phyloP scores from a whole-genome alignment of 2,888 invertebrate genomes.

The Erannis defoliaria region DNA sequence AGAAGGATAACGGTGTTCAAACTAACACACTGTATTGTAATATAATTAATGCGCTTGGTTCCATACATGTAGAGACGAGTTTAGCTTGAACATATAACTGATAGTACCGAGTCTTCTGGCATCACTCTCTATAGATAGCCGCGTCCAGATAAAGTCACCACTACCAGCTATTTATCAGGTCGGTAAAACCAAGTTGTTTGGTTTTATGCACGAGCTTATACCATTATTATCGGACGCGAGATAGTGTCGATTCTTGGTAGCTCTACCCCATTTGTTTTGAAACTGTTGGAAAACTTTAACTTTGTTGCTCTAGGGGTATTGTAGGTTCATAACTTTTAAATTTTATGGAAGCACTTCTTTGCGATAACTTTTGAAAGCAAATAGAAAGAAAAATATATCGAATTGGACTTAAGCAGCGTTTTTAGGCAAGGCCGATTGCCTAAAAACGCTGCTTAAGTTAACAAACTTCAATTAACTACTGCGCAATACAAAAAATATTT shows the following conservation, averaged over 20 bases:
- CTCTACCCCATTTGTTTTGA: slow-evolving; percentile 12
- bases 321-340: slow-evolving; percentile 13
- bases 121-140: too few relatives aligned
- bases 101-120: too few relatives aligned
- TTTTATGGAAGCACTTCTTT: slow-evolving; percentile 12
- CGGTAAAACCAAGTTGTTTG: slow-evolving; percentile 22
- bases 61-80: too few relatives aligned
- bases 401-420: not conserved
- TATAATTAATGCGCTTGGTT: too few relatives aligned
- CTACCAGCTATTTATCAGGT: slow-evolving; percentile 20
- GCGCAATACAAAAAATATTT: too few relatives aligned
- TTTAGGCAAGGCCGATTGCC: too few relatives aligned
- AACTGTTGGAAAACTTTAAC: slow-evolving; percentile 7
- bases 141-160: slow-evolving; percentile 17
- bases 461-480: too few relatives aligned
- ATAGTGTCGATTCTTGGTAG: slow-evolving; percentile 15
- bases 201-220: slow-evolving; percentile 22
- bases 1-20: too few relatives aligned
- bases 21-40: too few relatives aligned
- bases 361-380: not conserved
- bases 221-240: slow-evolving; percentile 10
- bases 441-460: too few relatives aligned
- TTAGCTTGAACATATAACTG: too few relatives aligned
- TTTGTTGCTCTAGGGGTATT: slow-evolving; percentile 10
- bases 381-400: not conserved